Evolutionary conservation across 2,797 vertebrate species (phyloP), one percentile per base, ranked within the genome.

Genomic region (Crenichthys baileyi): DNA sequence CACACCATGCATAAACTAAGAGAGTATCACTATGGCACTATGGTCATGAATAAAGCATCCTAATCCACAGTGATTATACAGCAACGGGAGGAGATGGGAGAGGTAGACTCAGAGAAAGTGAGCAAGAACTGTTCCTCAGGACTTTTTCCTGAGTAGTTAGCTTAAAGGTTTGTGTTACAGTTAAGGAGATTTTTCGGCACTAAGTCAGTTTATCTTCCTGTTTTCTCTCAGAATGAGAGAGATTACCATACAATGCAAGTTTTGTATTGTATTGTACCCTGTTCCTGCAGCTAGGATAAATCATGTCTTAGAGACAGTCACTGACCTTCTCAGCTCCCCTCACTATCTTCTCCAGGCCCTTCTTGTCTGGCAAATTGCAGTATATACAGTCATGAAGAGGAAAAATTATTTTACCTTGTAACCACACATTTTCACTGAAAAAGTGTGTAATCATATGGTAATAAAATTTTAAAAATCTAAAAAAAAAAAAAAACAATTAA

Each of bases 31-130:
- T 89, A 82, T 84, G 85, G 92, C 91, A 85, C 90, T 89, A 82
- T 84, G 85, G 92, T 92, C 92, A 95, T 94, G 94, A 94, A 94
- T 95, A 95, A 94, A 94, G 90, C 93, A 94, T 95, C 89, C 80
- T 93, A 93, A 93, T 95, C 93, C 94, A 93, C 87, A 88, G 93
- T 94, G 94, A 94, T 94, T 93, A 92, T 92, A 91, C 85, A 91
- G 88, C 86, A 80, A 90, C 92, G 89, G 89, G 84, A 91, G 85
- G 82, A 91, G 87, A 78, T 85, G 85, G 83, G 85, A 82, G 85
- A 87, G 79, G 72, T 77, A 85, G 82, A 77, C 80, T 81, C 68
- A 82, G 75, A 80, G 79, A 84, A 83, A 91, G 85, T 31, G 87
- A 91, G 88, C 83, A 83, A 87, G 70, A 86, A 86, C 72, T 88